Base-by-base conservation (phyloP, 30 jellyfish, hydroid and myxozoan species). In the Cassiopea andromeda region DNA sequence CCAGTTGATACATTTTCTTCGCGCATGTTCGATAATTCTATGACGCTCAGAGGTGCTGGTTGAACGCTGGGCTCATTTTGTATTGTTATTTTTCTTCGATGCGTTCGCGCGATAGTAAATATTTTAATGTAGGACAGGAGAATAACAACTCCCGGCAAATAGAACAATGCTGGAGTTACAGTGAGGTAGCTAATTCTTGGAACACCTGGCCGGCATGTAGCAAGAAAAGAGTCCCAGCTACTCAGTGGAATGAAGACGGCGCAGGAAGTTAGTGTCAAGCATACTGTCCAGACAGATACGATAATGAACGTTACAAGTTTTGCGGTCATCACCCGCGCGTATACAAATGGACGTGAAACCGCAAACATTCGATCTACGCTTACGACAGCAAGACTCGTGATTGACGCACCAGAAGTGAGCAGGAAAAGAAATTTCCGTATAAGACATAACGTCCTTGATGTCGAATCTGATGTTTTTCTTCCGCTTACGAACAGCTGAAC, bases 351-450 rank as follows among this genome's bases (percentile, higher is more conserved):
- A 80, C 87, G 87, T 13, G 90, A 73, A 15, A 91, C 91, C 7
- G 97, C 97, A 17, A 91, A 43, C 97, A 91, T 91, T 46, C 92
- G 72, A 46, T 91, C 97, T 14, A 91, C 90, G 57, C 97, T 91
- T 60, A 91, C 97, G 60, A 80, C 97, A 71, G 91, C 91, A 0
- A 91, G 78, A 48, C 97, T 91, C 16, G 92, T 78, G 6, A 91
- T 81, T 43, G 97, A 91, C 8, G 97, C 97, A 3, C 93, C 91
- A 13, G 97, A 91, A 2, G 97, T 91, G 5, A 91, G 86, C 82
- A 91, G 60, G 83, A 91, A 91, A 2, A 91, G 83, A 80, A 91
- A 91, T 38, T 91, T 91, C 48, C 97, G 77, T 54, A 73, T 64
- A 7, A 91, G 71, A 85, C 97, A 91, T 0, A 78, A 81, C 19